A percentile compares a stretch with the other conserved stretches of the same genome.
Evolutionary conservation across 1,140 invertebrate species (phyloP).

Genomic region (Tetraneura akinire): DNA sequence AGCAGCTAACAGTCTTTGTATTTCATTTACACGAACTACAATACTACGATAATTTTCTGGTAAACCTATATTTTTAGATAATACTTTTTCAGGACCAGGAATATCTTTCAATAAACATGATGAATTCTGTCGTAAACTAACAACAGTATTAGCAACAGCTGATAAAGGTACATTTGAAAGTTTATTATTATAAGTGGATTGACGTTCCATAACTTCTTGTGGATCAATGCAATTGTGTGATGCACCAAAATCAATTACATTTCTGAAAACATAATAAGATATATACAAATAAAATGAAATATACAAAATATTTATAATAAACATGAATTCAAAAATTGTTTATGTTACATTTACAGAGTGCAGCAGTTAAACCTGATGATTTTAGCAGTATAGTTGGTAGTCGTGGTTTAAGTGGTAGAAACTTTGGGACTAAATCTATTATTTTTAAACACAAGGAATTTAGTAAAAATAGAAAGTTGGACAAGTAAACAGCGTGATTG

Average conservation of each 20-base stretch:
- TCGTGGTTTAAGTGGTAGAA: background rate
- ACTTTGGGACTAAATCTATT: background rate
- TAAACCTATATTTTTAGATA: constrained; percentile 17
- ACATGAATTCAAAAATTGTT: too few relatives aligned
- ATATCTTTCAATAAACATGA: constrained; percentile 35
- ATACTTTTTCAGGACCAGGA: constrained; percentile 34
- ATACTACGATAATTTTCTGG: constrained; percentile 37
- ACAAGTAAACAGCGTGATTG: background rate
- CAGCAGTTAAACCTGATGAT: background rate
- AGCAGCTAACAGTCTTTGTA: constrained; percentile 29
- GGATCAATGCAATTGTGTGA: constrained; percentile 73
- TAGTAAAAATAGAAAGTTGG: constrained; percentile 12
- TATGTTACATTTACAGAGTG: too few relatives aligned
- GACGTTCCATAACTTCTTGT: constrained; percentile 76
- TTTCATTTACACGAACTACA: constrained; percentile 26
- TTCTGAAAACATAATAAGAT: constrained; percentile 61
- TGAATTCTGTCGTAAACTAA: constrained; percentile 21
- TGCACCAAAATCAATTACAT: constrained; percentile 82
- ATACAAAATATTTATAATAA: background rate
- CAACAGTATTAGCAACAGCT: constrained; percentile 35
- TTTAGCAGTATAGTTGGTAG: background rate
- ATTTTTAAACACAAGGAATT: background rate
- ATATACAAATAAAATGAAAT: background rate
- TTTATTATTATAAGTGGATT: constrained; percentile 68
- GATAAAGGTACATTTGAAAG: constrained; percentile 54